These are phyloP conservation scores for Microctenopoma stevenorrisi DNA, from an alignment of 2,797 vertebrate species.

Conservation along the genomic window DNA sequence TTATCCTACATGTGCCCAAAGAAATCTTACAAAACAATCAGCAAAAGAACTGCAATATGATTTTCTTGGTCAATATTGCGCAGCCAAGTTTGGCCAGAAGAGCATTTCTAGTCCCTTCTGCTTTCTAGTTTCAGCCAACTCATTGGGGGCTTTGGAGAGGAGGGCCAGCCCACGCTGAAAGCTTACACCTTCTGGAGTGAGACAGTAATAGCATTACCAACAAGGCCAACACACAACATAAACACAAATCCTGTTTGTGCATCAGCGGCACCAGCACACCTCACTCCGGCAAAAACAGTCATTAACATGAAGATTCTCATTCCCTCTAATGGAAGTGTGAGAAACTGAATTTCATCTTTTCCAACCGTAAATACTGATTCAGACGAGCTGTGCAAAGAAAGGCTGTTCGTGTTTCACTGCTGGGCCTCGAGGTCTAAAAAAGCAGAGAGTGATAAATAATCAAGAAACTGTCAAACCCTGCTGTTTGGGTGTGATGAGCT, in stretches of 20 bases:
- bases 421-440: constrained; percentile 25
- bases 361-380: constrained; percentile 46
- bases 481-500: constrained; percentile 19
- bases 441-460: constrained; percentile 41
- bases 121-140: constrained; percentile 58
- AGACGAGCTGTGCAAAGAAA: constrained; percentile 33
- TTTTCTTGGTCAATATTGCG: constrained; percentile 29
- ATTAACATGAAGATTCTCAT: constrained; percentile 27
- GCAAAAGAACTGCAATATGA: constrained; percentile 26
- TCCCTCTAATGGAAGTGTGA: constrained; percentile 21
- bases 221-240: constrained; percentile 44
- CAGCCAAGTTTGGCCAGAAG: constrained; percentile 37
- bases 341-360: constrained; percentile 41
- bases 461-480: constrained; percentile 28
- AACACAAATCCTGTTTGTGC: constrained; percentile 49
- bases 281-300: constrained; percentile 39
- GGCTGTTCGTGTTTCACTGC: constrained; percentile 26
- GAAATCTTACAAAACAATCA: constrained; percentile 26
- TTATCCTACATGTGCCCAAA: background rate
- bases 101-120: constrained; percentile 62
- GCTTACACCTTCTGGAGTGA: constrained; percentile 71
- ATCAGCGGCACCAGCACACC: background rate
- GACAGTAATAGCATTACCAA: constrained; percentile 56
- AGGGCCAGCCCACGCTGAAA: constrained; percentile 65
- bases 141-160: constrained; percentile 48